Conservation (phyloP, 2,888 invertebrate species). For the Sarcophaga variegata region DNA sequence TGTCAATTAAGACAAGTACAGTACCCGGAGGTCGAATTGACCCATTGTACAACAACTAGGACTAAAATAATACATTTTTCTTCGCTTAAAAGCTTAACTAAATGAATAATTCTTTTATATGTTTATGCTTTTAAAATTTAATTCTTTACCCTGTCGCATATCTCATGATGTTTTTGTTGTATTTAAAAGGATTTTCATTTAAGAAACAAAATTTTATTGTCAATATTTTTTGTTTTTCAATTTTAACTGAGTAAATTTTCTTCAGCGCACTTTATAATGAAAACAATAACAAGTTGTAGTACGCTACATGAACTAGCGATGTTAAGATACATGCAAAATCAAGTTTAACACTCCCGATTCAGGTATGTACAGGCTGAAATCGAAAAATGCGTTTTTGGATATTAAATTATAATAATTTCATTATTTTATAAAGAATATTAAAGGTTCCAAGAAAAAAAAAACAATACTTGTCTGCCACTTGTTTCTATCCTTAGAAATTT, state of each 20-base stretch:
- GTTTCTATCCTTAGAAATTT: background rate
- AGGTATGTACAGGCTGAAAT: background rate
- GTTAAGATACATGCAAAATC: no score
- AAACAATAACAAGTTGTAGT: conserved; percentile 13
- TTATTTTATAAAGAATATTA: background rate
- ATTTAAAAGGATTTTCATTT: background rate
- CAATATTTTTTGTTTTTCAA: conserved; percentile 21
- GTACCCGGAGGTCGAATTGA: no score
- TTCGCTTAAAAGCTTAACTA: no score
- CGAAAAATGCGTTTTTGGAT: background rate
- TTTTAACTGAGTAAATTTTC: conserved; percentile 27
- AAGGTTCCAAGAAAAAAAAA: background rate
- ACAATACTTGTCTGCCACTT: background rate
- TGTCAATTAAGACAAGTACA: no score
- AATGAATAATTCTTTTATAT: no score
- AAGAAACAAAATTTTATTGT: conserved; percentile 32
- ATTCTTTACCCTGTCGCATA: no score
- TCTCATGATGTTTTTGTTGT: no score
- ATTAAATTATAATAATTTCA: background rate
- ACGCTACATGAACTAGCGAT: background rate
- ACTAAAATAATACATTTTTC: no score
- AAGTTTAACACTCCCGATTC: no score
- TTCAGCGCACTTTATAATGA: conserved; percentile 28
- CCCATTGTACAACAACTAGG: no score
- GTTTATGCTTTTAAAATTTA: no score